Evolutionary conservation across 1,140 invertebrate genomes (phyloP), one percentile per base, ranked within the genome.

Genomic region (Araneus ventricosus): DNA sequence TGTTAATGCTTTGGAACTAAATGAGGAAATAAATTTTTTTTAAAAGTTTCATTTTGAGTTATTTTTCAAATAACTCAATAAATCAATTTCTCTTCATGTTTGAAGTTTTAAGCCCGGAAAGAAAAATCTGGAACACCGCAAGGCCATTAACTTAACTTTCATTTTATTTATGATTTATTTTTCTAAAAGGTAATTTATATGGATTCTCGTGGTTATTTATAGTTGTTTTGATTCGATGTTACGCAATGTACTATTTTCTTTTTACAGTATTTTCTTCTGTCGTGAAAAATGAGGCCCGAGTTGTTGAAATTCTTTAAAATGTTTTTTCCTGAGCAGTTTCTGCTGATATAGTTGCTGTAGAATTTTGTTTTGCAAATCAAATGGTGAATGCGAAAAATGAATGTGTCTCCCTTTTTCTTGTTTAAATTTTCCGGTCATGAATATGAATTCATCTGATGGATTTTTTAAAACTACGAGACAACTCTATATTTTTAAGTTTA

Each of bases 21-120:
- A 90, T 75, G 70, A 59, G 39, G n/a, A 90, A 52, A 90, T 90
- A 90, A 90, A 61, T 90, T 90, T 89, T 89, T 52, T 52, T 17
- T 22, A 88, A 45, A 88, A 45, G 70, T 88, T 75, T 45, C 34
- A 30, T 45, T 39, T 27, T 24, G 61, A 30, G 39, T n/a, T 22
- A 27, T 63, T 20, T 14, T 59, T 14, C 45, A 90, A 80, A 90
- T 90, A 37, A 41, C 63, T 34, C 75, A 90, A 90, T 90, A 90
- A 90, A 90, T 90, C 88, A 88, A 57, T 63, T 84, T 82, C n/a
- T 22, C 37, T 82, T 82, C 80, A 82, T 82, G 39, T 84, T 45
- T 17, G 45, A 27, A 84, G 82, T 45, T 52, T 45, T 37, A 22
- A 4, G 75, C 75, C 10, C 14, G 45, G 45, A 84, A 30, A 10